These are phyloP conservation scores for Ditylenchus dipsaci DNA, from an alignment of 1,140 invertebrate species.

Conservation along the genomic window DNA sequence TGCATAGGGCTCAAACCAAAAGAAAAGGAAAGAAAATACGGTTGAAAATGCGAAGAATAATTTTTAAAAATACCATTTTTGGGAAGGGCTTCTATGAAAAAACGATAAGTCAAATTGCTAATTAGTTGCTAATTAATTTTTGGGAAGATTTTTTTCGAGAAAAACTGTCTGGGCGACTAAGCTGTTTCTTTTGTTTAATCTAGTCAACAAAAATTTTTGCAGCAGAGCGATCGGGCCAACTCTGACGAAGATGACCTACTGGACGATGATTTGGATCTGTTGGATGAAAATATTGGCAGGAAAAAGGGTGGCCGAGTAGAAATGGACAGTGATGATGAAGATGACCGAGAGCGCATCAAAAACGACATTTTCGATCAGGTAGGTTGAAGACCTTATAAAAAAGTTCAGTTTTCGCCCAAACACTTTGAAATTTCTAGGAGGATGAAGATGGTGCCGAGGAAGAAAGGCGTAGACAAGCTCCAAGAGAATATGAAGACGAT, in stretches of 20 bases:
- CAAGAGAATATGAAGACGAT: constrained; percentile 57
- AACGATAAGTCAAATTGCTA: no score
- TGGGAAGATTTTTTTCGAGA: no score
- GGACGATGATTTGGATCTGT: constrained; percentile 94
- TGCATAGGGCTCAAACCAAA: no score
- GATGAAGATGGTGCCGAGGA: constrained; percentile 17
- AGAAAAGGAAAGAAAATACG: no score
- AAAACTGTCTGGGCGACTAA: no score
- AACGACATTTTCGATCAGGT: constrained; percentile 64
- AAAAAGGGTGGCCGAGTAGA: constrained; percentile 64
- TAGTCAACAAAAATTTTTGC: constrained; percentile 11
- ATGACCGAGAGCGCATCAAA: constrained; percentile 68
- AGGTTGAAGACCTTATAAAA: background rate
- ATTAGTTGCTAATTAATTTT: no score
- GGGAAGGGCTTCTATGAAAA: no score
- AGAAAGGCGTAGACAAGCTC: constrained; percentile 25
- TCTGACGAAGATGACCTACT: constrained; percentile 73
- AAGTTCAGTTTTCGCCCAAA: no score
- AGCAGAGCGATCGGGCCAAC: constrained; percentile 47
- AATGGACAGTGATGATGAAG: constrained; percentile 68
- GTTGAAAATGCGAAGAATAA: no score
- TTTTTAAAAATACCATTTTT: no score
- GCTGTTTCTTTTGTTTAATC: no score
- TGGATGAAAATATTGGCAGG: constrained; percentile 94
- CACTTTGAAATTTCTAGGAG: background rate